Conservation (phyloP, 2,797 vertebrate genomes). For the Onychomys torridus region DNA sequence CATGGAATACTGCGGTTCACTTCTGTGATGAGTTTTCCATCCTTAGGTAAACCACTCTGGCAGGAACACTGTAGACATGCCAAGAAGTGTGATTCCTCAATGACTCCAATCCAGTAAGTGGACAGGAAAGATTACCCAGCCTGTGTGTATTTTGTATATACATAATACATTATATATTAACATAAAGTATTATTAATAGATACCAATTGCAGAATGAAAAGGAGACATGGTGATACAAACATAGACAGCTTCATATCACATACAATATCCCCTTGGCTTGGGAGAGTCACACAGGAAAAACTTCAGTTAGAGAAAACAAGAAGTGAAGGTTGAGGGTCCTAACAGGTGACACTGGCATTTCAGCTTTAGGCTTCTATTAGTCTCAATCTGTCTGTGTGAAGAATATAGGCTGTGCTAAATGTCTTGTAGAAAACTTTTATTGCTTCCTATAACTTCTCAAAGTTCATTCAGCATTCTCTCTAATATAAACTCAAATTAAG, state of each 20-base stretch:
- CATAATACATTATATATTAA: neutral
- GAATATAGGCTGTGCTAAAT: neutral
- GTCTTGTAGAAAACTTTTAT: neutral
- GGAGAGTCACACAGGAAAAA: neutral
- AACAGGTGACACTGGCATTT: neutral
- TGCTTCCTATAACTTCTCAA: constrained; percentile 4
- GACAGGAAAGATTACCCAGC: neutral
- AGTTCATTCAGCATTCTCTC: neutral
- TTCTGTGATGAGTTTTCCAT: neutral
- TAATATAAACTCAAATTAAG: constrained; percentile 27
- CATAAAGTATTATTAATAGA: neutral
- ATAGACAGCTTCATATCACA: neutral
- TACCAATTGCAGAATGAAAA: neutral
- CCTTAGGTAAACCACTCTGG: neutral
- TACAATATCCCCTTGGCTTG: neutral
- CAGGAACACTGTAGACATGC: neutral
- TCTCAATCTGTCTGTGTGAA: neutral
- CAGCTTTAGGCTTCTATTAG: neutral
- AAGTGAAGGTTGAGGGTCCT: neutral
- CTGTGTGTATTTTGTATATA: neutral
- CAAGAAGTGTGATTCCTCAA: neutral
- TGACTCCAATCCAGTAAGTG: neutral
- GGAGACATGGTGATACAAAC: neutral
- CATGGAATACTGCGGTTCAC: neutral
- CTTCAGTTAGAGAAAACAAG: neutral